A percentile compares a stretch with the other conserved stretches of the same genome.
These are phyloP conservation scores for Melanerpes formicivorus DNA, from an alignment of 2,113 vertebrate species.

Conservation along the genomic window DNA sequence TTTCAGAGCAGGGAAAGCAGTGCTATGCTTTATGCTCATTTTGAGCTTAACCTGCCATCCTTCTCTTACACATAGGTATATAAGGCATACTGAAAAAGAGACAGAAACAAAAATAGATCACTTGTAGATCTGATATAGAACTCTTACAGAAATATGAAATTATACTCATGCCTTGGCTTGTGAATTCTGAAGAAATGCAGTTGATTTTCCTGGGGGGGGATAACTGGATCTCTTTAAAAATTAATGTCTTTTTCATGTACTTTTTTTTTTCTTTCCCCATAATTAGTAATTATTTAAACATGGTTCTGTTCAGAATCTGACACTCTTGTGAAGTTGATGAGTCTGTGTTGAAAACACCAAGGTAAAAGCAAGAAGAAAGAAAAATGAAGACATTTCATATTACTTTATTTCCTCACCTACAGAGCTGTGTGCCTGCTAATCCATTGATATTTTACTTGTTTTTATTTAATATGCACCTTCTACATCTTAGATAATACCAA, in stretches of 20 bases:
- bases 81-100: background rate
- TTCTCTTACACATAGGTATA: background rate
- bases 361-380: background rate
- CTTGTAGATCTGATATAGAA: background rate
- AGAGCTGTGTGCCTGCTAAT: background rate
- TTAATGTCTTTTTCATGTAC: background rate
- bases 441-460: background rate
- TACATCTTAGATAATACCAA: background rate
- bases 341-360: background rate
- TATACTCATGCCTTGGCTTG: background rate
- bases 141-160: background rate
- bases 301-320: background rate
- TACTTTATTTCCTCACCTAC: background rate
- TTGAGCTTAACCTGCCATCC: background rate
- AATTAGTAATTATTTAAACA: slow-evolving; percentile 2
- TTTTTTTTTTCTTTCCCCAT: background rate
- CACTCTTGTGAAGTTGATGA: background rate
- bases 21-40: background rate
- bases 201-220: background rate
- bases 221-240: background rate
- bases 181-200: background rate
- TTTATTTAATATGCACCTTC: background rate
- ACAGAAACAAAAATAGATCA: background rate
- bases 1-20: background rate
- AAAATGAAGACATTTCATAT: background rate